Base-by-base conservation (phyloP, 2,113 vertebrate genomes). In the Hucho hucho region DNA sequence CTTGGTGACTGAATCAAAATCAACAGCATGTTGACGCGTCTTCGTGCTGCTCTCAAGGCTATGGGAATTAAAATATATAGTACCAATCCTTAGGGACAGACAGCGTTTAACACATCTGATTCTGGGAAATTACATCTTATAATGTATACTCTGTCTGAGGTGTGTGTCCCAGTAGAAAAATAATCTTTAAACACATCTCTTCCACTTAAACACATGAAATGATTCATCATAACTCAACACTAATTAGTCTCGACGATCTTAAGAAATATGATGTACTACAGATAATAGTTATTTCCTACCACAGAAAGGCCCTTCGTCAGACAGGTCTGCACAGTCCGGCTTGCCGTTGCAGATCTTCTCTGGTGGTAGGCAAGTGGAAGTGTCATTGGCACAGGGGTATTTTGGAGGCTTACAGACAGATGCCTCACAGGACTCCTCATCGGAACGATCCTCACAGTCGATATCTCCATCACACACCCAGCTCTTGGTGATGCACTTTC, bases 391-490 rank as follows among this genome's bases (percentile, higher is more conserved):
- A 89, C 98, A 99, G 70, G 95, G 94, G 83, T 98, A 98, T 89
- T 96, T 97, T 83, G 97, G 98, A n/a, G 96, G 95, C 85, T 95
- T 96, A 77, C 98, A 99, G 84, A 94, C 78, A 74, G 95, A 95
- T 20, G 91, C 93, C 86, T 96, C 94, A 75, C 98, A 99, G 32
- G 95, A 93, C 79, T 97, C 95, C 88, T 99, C 98, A 78, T 99
- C 98, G 3, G 98, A 99, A 61, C 94, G 97, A 92, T 99, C 97
- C 87, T 98, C 98, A 83, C 98, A 99, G 89, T 99, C 98, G 20
- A 97, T 95, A 91, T 99, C 98, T 63, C 98, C 97, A 81, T 99
- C 98, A 86, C 98, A 99, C 5, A 98, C 95, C 98, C 98, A 99
- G 70, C 95, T 96, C 90, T 96, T 98, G 88, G 96, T 99, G 93